Evolutionary conservation across 1,140 invertebrate species (phyloP).

Genomic region (Adelges cooleyi): DNA sequence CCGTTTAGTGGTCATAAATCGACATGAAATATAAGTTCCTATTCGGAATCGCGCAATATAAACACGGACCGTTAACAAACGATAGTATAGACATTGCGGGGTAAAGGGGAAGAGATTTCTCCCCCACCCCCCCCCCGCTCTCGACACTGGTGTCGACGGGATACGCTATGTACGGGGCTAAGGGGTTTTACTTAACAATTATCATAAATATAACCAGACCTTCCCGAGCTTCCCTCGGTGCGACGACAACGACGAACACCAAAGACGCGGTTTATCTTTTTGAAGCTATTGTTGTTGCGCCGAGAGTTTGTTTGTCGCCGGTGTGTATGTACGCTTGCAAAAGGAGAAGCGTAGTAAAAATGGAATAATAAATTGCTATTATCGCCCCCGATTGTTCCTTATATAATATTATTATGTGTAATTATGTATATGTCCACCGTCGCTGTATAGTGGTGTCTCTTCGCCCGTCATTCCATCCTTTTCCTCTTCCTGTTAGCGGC

Average conservation of each 20-base stretch:
- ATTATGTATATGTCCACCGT: constrained; percentile 19
- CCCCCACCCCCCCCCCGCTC: too few species aligned
- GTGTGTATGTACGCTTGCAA: background rate
- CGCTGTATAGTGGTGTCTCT: constrained; percentile 8
- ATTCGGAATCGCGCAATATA: constrained; percentile 27
- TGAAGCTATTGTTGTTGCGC: constrained; percentile 20
- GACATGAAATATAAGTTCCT: constrained; percentile 25
- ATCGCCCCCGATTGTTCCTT: constrained; percentile 25
- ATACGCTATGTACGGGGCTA: background rate
- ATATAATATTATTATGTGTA: constrained; percentile 23
- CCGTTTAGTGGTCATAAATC: constrained; percentile 25
- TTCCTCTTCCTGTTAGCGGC: constrained; percentile 18
- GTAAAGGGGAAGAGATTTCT: background rate
- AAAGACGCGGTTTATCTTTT: constrained; percentile 25
- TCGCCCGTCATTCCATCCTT: constrained; percentile 14
- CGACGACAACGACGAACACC: constrained; percentile 4
- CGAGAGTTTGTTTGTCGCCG: background rate
- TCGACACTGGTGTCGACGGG: background rate
- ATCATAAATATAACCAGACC: constrained; percentile 28
- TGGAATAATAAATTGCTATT: constrained; percentile 27
- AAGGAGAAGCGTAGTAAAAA: constrained; percentile 19
- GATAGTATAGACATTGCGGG: background rate
- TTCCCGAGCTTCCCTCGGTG: constrained; percentile 14
- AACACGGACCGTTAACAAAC: constrained; percentile 21
- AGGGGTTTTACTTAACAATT: constrained; percentile 28